Evolutionary conservation across 2,113 vertebrate species (phyloP).

Genomic region (Haplochromis burtoni): DNA sequence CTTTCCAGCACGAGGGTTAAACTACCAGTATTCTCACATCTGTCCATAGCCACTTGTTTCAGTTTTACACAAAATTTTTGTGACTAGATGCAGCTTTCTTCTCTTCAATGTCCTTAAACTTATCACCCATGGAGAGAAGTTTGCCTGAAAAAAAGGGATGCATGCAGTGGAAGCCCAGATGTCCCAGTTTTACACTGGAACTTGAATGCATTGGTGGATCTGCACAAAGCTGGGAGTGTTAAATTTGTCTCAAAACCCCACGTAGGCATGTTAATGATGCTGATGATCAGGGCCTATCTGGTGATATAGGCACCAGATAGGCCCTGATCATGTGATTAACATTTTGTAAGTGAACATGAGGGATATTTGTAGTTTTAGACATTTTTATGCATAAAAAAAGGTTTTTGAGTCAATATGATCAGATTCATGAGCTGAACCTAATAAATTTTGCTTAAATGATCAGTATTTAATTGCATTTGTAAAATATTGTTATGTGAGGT

Average conservation of each 20-base stretch:
- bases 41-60: background rate
- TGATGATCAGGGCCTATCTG: background rate
- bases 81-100: background rate
- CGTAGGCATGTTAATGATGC: background rate
- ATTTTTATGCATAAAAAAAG: background rate
- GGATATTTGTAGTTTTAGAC: background rate
- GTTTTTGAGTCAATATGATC: background rate
- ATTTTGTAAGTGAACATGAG: background rate
- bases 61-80: background rate
- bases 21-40: background rate
- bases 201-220: background rate
- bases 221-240: background rate
- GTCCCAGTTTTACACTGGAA: background rate
- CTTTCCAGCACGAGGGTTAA: background rate
- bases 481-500: background rate
- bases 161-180: background rate
- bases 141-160: background rate
- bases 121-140: background rate
- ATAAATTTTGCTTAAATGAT: background rate
- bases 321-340: background rate
- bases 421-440: background rate
- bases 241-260: background rate
- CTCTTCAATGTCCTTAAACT: background rate
- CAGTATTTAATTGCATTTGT: background rate
- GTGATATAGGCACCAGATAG: background rate